phyloP scores from a whole-genome alignment of 2,888 invertebrate genomes.

The Bellardia bayeri region DNA sequence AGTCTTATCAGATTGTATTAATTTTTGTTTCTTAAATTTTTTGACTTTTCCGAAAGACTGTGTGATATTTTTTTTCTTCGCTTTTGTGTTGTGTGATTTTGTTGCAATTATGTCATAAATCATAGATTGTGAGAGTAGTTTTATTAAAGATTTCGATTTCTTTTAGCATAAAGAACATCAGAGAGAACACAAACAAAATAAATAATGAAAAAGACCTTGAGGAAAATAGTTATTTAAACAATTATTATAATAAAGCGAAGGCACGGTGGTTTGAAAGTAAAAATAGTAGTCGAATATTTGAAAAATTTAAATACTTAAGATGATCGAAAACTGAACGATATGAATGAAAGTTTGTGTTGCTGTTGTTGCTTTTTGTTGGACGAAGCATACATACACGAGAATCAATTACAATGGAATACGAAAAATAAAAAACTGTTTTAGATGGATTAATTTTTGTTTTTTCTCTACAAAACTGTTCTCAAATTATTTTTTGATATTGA shows the following conservation, averaged over 20 bases:
- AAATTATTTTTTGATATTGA: too few relatives aligned
- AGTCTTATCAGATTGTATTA: slow-evolving; percentile 58
- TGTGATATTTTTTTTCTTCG: slow-evolving; percentile 10
- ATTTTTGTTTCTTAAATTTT: slow-evolving; percentile 23
- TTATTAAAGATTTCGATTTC: slow-evolving; percentile 7
- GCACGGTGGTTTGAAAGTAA: neutral
- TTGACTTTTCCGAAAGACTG: slow-evolving; percentile 5
- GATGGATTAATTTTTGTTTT: too few relatives aligned
- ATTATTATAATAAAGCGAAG: neutral
- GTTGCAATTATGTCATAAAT: slow-evolving; percentile 69
- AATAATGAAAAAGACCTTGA: slow-evolving; percentile 32
- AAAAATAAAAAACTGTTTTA: too few relatives aligned
- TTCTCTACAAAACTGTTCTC: too few relatives aligned
- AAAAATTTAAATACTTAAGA: too few relatives aligned
- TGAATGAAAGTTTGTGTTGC: too few relatives aligned
- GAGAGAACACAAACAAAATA: neutral
- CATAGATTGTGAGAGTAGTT: slow-evolving; percentile 41
- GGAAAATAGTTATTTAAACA: slow-evolving; percentile 14
- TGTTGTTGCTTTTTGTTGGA: too few relatives aligned
- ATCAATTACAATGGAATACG: too few relatives aligned
- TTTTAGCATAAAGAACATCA: slow-evolving; percentile 9
- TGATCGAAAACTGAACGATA: too few relatives aligned
- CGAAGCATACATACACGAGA: too few relatives aligned
- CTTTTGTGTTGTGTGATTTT: slow-evolving; percentile 14
- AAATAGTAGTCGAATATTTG: too few relatives aligned